Percentiles rank a stretch among this genome's conserved stretches.
These are phyloP conservation scores for Alectoris magna DNA, from an alignment of 2,797 vertebrate genomes.

Conservation along the genomic window DNA sequence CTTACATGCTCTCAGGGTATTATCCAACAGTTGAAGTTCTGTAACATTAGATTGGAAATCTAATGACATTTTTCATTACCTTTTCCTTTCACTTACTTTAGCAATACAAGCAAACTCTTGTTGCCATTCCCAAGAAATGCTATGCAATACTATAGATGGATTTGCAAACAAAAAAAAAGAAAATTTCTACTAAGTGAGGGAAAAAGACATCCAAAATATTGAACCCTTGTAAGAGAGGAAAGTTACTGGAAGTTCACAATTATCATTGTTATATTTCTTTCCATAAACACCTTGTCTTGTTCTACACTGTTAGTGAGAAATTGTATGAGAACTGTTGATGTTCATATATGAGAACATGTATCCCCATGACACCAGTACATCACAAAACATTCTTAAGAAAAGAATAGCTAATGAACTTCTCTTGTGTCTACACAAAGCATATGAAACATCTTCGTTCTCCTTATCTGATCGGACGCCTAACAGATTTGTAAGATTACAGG, in stretches of 20 bases:
- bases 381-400: not conserved
- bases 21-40: not conserved
- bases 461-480: not conserved
- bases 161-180: not conserved
- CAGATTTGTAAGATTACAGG: not conserved
- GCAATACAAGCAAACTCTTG: not conserved
- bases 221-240: not conserved
- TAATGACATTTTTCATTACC: not conserved
- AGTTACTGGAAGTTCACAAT: not conserved
- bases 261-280: not conserved
- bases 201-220: not conserved
- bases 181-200: not conserved
- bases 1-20: not conserved
- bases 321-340: not conserved
- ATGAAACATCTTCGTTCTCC: not conserved
- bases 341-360: not conserved
- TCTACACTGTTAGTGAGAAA: not conserved
- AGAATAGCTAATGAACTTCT: not conserved
- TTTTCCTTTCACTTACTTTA: not conserved
- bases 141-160: not conserved
- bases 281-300: not conserved
- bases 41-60: not conserved
- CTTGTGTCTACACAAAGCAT: not conserved
- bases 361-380: not conserved
- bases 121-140: not conserved